A percentile compares a stretch with the other conserved stretches of the same genome.
These are phyloP conservation scores for Drosophila pectinifera DNA, from an alignment of 1,140 invertebrate species.

Conservation along the genomic window DNA sequence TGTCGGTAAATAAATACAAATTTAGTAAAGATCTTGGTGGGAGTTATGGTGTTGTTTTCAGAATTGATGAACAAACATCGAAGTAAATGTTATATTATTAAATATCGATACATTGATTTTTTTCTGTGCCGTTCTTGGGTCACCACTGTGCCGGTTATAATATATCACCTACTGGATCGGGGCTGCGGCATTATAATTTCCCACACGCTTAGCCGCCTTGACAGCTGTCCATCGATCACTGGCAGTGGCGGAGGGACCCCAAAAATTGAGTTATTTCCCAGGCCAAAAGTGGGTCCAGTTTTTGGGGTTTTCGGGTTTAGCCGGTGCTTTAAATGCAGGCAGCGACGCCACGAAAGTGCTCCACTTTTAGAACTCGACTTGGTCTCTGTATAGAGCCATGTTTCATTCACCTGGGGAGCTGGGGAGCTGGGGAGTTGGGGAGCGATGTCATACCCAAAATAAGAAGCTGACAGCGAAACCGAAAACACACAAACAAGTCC, in stretches of 20 bases:
- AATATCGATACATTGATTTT: neutral
- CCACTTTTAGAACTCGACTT: constrained; percentile 42
- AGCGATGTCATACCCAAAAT: constrained; percentile 52
- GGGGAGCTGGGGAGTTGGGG: neutral
- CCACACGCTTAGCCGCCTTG: constrained; percentile 31
- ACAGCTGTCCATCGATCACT: constrained; percentile 49
- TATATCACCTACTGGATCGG: constrained; percentile 33
- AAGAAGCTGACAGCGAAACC: constrained; percentile 40
- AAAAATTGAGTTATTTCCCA: constrained; percentile 39
- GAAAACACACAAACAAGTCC: constrained; percentile 33
- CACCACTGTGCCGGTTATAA: constrained; percentile 11
- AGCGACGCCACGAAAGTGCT: constrained; percentile 52
- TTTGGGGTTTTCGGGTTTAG: constrained; percentile 12
- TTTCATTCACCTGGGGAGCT: constrained; percentile 37
- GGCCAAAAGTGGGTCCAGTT: constrained; percentile 28
- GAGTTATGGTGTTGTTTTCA: too few species aligned
- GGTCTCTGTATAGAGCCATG: constrained; percentile 29
- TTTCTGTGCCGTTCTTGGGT: neutral
- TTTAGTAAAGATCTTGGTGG: neutral
- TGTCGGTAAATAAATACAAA: neutral
- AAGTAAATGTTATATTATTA: too few species aligned
- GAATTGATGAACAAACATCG: too few species aligned
- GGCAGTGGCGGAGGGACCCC: constrained; percentile 1
- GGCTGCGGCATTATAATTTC: constrained; percentile 41
- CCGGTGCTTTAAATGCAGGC: constrained; percentile 42